Percentiles rank a stretch among this genome's conserved stretches.
Evolutionary conservation across 2,888 invertebrate species (phyloP).

Genomic region (Monopis laevigella): DNA sequence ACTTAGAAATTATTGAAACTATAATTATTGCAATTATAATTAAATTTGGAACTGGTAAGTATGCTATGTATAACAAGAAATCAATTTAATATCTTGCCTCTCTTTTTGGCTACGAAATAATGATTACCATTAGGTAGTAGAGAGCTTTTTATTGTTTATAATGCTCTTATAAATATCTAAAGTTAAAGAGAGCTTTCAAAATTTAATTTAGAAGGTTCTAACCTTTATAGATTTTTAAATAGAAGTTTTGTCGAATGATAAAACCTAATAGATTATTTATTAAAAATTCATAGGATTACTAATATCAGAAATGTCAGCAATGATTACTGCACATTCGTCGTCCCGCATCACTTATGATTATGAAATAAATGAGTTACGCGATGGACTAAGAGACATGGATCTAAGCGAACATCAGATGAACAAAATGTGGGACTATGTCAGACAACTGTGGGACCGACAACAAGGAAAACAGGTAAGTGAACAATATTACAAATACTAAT

Average conservation of each 20-base stretch:
- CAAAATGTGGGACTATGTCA: slow-evolving; percentile 63
- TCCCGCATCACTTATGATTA: slow-evolving; percentile 62
- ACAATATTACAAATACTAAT: too few relatives aligned
- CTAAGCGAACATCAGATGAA: slow-evolving; percentile 59
- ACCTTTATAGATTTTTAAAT: too few relatives aligned
- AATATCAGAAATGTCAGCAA: slow-evolving; percentile 64
- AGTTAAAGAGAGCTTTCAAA: too few relatives aligned
- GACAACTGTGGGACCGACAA: slow-evolving; percentile 59
- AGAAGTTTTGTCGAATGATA: too few relatives aligned
- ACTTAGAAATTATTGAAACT: slow-evolving; percentile 56
- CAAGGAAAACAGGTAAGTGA: slow-evolving; percentile 62
- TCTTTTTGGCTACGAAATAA: too few relatives aligned
- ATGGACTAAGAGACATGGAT: slow-evolving; percentile 56
- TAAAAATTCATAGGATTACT: slow-evolving; percentile 39
- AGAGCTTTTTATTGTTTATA: too few relatives aligned
- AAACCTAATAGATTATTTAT: too few relatives aligned
- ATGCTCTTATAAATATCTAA: too few relatives aligned
- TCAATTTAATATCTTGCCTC: too few relatives aligned
- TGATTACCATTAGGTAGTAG: too few relatives aligned
- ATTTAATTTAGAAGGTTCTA: too few relatives aligned
- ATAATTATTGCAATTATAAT: slow-evolving; percentile 52
- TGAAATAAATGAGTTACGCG: slow-evolving; percentile 54
- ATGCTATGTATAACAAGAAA: too few relatives aligned
- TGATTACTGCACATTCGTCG: slow-evolving; percentile 57
- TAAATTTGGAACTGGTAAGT: slow-evolving; percentile 57